Base-by-base conservation (phyloP, 2,797 vertebrate genomes). In the Ispidina picta region DNA sequence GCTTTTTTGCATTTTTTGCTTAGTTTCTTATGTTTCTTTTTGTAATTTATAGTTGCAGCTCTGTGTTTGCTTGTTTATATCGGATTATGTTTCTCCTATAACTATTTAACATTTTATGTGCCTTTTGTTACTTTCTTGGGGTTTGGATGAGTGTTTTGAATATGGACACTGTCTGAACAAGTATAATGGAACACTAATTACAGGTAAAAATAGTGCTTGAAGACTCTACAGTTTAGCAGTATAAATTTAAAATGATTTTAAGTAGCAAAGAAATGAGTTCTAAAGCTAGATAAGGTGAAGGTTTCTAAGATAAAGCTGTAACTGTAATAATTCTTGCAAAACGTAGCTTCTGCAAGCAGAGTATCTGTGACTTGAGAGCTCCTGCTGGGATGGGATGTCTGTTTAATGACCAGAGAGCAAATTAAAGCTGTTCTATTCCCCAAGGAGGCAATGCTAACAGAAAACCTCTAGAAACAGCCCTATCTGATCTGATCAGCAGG, bases 71-170 rank as follows among this genome's bases (percentile, higher is more conserved):
- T 97, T 92, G 75, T 89, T 96, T 95, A 83, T 96, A 91, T 71
- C 60, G 51, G 72, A 76, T 83, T 89, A 79, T 90, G 83, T 95
- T 96, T 93, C 93, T 92, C 87, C 81, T 91, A 87, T 81, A 90
- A 76, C 78, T 96, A 95, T 96, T 97, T 97, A 97, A 97, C 93
- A 90, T 97, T 56, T 95, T 94, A 95, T 94, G 96, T 98, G 96
- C 97, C 97, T 98, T 97, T 97, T 79, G 68, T 48, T 46, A 83
- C 93, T 96, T 96, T 90, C 60, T 90, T 51, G 84, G 88, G 75
- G 51, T 96, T 95, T 89, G 85, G 93, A 71, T 89, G 69, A 29
- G 58, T 82, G 84, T 95, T 95, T 95, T 76, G 86, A 83, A 80
- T 78, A 74, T 17, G 76, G 88, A 69, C 83, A 37, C 95, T 96